Base-by-base conservation (phyloP, 2,113 vertebrate species). In the Urocolius indicus region DNA sequence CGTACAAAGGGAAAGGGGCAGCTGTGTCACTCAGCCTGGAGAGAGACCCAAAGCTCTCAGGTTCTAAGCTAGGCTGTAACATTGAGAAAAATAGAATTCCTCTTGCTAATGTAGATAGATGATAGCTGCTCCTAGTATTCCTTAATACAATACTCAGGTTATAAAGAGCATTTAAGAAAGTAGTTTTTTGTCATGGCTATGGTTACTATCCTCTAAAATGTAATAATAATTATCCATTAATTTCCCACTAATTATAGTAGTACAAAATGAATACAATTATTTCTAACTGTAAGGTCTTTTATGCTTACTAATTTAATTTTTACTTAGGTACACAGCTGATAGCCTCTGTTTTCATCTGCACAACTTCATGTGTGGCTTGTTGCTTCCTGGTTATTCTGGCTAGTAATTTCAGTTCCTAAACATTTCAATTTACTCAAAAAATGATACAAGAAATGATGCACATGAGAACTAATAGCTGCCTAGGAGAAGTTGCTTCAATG, bases 41-140 rank as follows among this genome's bases (percentile, higher is more conserved):
- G 17, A 65, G 57, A 69, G 36, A 58, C 5, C 6, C 5, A 0
- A 0, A 8, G 29, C 27, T 12, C 7, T 17, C 18, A 52, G 63
- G 21, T 12, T 51, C 23, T 0, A 1, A 20, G 1, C 3, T 68
- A 43, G 43, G 6, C 12, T 65, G n/a, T 29, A 32, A 29, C 8
- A 46, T 12, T 11, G 2, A 2, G 10, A 12, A 30, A 67, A 30
- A 11, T 62, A 49, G 17, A 71, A 32, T 69, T 75, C 27, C 22
- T n/a, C 15, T 7, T 41, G 23, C 20, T 85, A 43, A 12, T 27
- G 17, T 32, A 71, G n/a, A 9, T 3, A 0, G 11, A n/a, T n/a
- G n/a, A n/a, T 10, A 54, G 7, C 21, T 52, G 4, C 38, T 76
- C 18, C 12, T 75, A 75, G 46, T 34, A 69, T 21, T 23, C 15